phyloP scores from a whole-genome alignment of 2,113 vertebrate species.

The Thryonomys swinderianus region DNA sequence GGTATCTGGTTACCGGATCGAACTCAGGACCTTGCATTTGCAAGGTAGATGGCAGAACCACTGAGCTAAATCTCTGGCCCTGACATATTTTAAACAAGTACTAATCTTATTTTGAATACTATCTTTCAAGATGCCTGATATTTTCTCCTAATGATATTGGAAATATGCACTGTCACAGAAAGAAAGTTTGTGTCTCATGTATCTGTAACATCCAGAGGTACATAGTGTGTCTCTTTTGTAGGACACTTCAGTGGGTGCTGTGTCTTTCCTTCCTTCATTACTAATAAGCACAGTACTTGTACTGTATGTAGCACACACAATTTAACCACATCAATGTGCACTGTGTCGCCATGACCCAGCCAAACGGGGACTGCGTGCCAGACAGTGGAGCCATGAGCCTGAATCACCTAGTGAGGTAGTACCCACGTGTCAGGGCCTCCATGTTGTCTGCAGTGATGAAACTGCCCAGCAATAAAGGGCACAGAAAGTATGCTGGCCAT shows the following conservation, averaged over 20 bases:
- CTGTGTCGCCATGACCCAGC: background rate
- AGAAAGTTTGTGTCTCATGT: background rate
- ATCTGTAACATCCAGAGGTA: background rate
- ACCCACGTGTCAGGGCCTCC: too few relatives aligned
- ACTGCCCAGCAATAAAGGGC: background rate
- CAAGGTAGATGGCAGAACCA: too few relatives aligned
- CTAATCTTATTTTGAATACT: background rate
- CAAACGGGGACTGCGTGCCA: background rate
- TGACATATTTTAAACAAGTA: too few relatives aligned
- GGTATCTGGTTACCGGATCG: too few relatives aligned
- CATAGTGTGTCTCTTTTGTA: background rate
- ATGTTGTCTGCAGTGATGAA: background rate
- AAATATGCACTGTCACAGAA: background rate
- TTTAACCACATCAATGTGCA: too few relatives aligned
- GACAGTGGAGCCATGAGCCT: background rate
- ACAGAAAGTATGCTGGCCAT: background rate
- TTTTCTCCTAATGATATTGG: slow-evolving; percentile 19
- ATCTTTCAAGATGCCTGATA: background rate
- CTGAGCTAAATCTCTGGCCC: too few relatives aligned
- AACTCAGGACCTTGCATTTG: too few relatives aligned
- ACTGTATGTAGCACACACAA: too few relatives aligned
- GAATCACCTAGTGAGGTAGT: too few relatives aligned
- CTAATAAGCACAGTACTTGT: background rate
- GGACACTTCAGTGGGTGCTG: background rate
- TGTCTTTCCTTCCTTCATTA: background rate